Conservation (phyloP, 2,888 invertebrate species). For the Plebejus melissa region DNA sequence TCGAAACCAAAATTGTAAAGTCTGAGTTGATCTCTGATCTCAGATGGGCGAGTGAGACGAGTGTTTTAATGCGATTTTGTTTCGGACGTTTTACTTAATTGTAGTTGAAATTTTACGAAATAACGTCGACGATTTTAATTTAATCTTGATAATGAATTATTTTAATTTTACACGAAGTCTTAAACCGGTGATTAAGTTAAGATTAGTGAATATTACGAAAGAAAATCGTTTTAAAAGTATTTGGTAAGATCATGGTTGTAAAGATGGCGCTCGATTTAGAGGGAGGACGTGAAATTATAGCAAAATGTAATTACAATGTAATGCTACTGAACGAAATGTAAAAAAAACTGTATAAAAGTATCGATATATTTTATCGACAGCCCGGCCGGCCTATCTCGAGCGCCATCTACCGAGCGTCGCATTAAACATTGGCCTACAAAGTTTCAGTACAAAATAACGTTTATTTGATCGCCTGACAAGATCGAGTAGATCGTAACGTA, state of each 20-base stretch:
- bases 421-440: constrained; percentile 49
- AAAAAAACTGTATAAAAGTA: neutral
- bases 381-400: neutral
- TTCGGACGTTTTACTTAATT: neutral
- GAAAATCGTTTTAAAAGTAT: constrained; percentile 3
- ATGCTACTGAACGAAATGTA: neutral
- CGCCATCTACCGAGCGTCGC: neutral
- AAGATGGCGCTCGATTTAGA: neutral
- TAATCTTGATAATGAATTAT: neutral
- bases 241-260: constrained; percentile 11
- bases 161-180: neutral
- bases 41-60: constrained; percentile 46
- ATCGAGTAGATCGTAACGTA: neutral
- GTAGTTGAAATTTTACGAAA: neutral
- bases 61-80: constrained; percentile 23
- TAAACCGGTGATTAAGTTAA: neutral
- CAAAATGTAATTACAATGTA: neutral
- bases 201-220: neutral
- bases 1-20: constrained; percentile 73
- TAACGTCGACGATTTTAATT: neutral
- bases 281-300: neutral
- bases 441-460: constrained; percentile 60
- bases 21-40: constrained; percentile 72
- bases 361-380: neutral
- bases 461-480: constrained; percentile 20